Percentiles rank a stretch among this genome's conserved stretches.
Evolutionary conservation across 92 coral and sea anemone genomes (phyloP).

Genomic region (Zoanthus solanderi): DNA sequence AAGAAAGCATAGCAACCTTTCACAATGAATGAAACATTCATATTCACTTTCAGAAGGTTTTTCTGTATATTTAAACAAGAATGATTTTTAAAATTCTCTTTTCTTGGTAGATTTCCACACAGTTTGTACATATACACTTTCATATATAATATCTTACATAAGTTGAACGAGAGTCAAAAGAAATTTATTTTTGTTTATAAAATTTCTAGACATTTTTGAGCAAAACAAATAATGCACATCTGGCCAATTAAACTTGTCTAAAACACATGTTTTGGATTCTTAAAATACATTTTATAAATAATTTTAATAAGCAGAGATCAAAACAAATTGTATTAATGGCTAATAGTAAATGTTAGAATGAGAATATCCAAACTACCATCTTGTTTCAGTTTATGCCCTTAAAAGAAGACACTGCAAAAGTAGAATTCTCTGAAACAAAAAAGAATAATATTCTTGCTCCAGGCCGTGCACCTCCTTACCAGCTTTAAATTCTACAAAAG

Average conservation of each 20-base stretch:
- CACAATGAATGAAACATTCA: conserved; percentile 27
- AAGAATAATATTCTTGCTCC: background rate
- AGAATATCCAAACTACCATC: background rate
- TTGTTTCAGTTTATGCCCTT: background rate
- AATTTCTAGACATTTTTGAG: background rate
- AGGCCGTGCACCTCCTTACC: no score
- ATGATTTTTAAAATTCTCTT: background rate
- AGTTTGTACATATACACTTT: no score
- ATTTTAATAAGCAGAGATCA: background rate
- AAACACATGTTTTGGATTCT: conserved; percentile 34
- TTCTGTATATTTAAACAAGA: background rate
- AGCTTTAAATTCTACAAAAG: no score
- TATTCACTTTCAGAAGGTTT: background rate
- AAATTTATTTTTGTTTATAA: background rate
- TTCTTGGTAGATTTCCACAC: no score
- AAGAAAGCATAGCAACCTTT: conserved; percentile 25
- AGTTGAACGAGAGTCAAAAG: background rate
- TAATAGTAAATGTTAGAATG: background rate
- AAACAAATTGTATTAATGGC: background rate
- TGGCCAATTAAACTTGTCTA: conserved; percentile 44
- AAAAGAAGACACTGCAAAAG: background rate
- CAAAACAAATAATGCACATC: conserved; percentile 22
- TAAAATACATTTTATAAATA: conserved; percentile 23
- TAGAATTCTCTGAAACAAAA: background rate
- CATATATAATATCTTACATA: background rate